Conservation (phyloP, 2,113 vertebrate species). For the Centropus unirufus region DNA sequence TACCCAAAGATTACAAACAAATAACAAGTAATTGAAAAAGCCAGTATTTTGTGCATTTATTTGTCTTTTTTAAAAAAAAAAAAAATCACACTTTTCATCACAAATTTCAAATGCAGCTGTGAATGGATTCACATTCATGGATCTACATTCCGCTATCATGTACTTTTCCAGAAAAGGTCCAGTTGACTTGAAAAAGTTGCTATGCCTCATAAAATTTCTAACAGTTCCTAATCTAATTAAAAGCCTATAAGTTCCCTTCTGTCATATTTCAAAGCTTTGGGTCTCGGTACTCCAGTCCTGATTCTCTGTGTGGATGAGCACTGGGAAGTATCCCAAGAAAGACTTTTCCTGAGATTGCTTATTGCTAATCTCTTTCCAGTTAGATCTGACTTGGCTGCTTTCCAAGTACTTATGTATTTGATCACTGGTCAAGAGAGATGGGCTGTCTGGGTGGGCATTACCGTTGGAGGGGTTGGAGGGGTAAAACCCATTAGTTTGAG, state of each 20-base stretch:
- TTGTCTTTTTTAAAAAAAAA: not conserved
- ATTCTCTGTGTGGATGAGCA: not conserved
- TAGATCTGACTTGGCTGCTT: not conserved
- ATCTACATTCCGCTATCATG: not conserved
- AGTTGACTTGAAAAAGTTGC: not conserved
- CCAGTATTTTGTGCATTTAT: rapidly evolving
- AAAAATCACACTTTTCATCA: not conserved
- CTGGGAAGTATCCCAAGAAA: not conserved
- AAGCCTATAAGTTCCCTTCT: not conserved
- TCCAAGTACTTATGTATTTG: not conserved
- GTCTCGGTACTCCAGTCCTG: not conserved
- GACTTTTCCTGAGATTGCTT: not conserved
- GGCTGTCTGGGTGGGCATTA: not conserved
- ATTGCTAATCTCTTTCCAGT: rapidly evolving
- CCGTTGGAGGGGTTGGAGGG: not conserved
- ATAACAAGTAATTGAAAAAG: not conserved
- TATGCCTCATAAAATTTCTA: not conserved
- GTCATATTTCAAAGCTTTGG: not conserved
- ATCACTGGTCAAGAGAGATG: not conserved
- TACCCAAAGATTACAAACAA: not conserved
- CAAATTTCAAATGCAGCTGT: rapidly evolving
- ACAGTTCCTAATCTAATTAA: not conserved
- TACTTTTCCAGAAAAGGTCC: not conserved
- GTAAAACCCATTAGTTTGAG: not conserved
- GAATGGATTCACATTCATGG: not conserved